Evolutionary conservation across 2,888 invertebrate genomes (phyloP).

Genomic region (Xanthostigma xanthostigma): DNA sequence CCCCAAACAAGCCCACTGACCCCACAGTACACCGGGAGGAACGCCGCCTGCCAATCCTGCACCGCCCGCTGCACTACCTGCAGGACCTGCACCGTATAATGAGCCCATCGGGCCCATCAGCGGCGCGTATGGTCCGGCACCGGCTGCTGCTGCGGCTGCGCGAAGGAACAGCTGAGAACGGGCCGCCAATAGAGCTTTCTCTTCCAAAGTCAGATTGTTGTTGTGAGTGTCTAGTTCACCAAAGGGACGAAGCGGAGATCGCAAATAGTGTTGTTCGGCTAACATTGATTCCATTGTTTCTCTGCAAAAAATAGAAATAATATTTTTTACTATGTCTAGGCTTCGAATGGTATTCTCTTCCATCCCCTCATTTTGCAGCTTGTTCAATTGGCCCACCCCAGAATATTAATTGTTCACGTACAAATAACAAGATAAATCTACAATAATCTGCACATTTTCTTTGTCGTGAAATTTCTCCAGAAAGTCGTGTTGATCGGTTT

Average conservation of each 20-base stretch:
- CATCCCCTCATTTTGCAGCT: no score
- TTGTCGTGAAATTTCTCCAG: no score
- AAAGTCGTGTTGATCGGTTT: no score
- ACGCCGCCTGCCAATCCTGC: conserved; percentile 19
- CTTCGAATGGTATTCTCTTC: no score
- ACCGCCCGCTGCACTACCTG: conserved; percentile 25
- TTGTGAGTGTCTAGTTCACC: conserved; percentile 55
- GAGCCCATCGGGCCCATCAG: conserved; percentile 33
- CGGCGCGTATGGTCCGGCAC: conserved; percentile 38
- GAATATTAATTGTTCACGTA: no score
- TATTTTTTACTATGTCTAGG: background rate
- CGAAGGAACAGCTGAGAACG: conserved; percentile 59
- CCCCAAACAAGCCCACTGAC: conserved; percentile 55
- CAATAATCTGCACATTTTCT: no score
- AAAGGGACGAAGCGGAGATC: conserved; percentile 61
- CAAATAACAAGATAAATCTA: no score
- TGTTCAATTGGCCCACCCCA: no score
- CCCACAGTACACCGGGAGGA: conserved; percentile 44
- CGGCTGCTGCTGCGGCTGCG: conserved; percentile 48
- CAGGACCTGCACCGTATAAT: conserved; percentile 29
- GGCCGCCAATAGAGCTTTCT: conserved; percentile 62
- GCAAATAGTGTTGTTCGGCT: conserved; percentile 69
- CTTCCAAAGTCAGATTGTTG: conserved; percentile 57
- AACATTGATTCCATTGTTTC: conserved; percentile 85
- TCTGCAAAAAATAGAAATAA: conserved; percentile 36